Evolutionary conservation across 1,140 invertebrate species (phyloP), one percentile per base, ranked within the genome.

Genomic region (Nephila pilipes): DNA sequence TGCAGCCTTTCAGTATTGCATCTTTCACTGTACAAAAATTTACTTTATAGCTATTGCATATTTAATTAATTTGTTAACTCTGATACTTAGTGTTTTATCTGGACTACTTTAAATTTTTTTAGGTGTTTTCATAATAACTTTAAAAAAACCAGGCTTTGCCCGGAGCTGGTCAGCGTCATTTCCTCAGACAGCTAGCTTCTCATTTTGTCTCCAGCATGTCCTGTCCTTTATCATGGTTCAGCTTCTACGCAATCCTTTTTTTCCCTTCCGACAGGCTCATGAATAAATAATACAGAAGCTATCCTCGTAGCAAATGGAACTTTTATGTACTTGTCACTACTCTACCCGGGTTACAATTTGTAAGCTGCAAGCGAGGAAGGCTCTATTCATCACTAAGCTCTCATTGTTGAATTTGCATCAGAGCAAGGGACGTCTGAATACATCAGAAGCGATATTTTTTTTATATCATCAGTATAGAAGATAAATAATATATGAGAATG

Each of bases 271-370:
- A 85, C 55, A 58, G 12, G 29, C 18, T 85, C 57, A 85, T 85
- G 83, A 85, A 85, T 85, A 85, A 85, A 29, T 85, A 85, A 85
- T 58, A 58, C 8, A 20, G 29, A 85, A 60, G 25, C 54, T 22
- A 25, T 81, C 79, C 20, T 32, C n/a, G n/a, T 16, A 29, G 20
- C 55, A 58, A 85, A 85, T 85, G 83, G 83, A 85, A 85, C 83
- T 85, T 85, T 60, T 58, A 55, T 85, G 25, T 60, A 58, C 55
- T 58, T 58, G 83, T 85, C 83, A 60, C 57, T 20, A 58, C 25
- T 18, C 1, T 58, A n/a, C 46, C 36, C 38, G 80, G 80, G 80
- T 54, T 22, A n/a, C n/a, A 32, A 32, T 29, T 55, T 54, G 29
- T 60, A 29, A 54, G 38, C 22, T n/a, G n/a, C 36, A 46, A 54